These are phyloP conservation scores for Stenichneumon culpator DNA, from an alignment of 2,888 invertebrate species.

Conservation along the genomic window DNA sequence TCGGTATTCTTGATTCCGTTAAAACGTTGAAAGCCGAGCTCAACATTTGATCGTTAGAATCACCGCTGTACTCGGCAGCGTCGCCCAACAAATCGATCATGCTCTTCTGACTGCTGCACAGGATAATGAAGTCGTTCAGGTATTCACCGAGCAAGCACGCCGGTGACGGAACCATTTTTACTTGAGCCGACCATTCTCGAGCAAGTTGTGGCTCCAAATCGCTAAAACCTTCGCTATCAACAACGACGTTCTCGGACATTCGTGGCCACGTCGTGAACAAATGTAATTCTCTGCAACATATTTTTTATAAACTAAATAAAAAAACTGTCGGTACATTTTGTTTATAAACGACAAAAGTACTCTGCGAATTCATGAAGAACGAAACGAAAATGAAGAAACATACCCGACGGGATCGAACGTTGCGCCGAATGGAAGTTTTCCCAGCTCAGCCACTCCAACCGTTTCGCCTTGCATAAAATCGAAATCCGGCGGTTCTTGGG, in stretches of 20 bases:
- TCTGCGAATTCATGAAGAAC: constrained; percentile 9
- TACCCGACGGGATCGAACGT: constrained; percentile 91
- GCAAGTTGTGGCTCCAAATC: constrained; percentile 95
- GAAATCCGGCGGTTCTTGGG: constrained; percentile 87
- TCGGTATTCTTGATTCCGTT: constrained; percentile 92
- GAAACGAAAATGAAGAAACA: constrained; percentile 44
- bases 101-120: constrained; percentile 87
- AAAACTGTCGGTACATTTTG: constrained; percentile 29
- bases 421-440: constrained; percentile 93
- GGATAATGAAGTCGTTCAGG: constrained; percentile 90
- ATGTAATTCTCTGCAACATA: constrained; percentile 88
- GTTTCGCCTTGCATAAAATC: constrained; percentile 87
- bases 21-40: constrained; percentile 87
- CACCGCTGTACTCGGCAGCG: constrained; percentile 80
- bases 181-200: constrained; percentile 92
- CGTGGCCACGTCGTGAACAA: constrained; percentile 95
- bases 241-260: constrained; percentile 93
- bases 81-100: constrained; percentile 87
- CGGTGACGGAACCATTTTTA: constrained; percentile 89
- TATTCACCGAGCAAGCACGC: constrained; percentile 92
- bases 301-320: not conserved
- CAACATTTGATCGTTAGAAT: constrained; percentile 82
- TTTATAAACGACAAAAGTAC: constrained; percentile 8
- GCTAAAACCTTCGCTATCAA: constrained; percentile 95
- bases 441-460: constrained; percentile 86